phyloP scores from a whole-genome alignment of 2,113 vertebrate species.

The Glaucomys volans region DNA sequence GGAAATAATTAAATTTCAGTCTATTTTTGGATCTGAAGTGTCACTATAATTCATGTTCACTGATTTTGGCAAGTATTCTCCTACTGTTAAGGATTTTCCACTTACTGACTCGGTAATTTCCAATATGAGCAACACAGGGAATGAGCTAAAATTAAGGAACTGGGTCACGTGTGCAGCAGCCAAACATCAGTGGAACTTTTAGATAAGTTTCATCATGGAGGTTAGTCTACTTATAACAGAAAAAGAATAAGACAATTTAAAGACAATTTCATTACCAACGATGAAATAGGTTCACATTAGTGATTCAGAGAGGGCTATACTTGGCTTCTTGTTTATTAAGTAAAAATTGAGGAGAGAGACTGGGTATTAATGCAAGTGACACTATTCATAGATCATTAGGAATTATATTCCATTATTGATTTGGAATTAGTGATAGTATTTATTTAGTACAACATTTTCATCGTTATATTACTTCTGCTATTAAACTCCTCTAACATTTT shows the following conservation, averaged over 20 bases:
- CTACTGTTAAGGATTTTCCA: slow-evolving; percentile 48
- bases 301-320: not conserved
- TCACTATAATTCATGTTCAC: not conserved
- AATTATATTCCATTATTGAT: slow-evolving; percentile 7
- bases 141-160: not conserved
- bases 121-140: not conserved
- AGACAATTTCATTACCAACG: not conserved
- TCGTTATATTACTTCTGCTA: not conserved
- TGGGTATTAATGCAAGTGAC: not conserved
- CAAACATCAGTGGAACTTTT: not conserved
- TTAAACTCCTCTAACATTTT: not conserved
- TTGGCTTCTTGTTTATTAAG: not conserved
- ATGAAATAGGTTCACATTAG: not conserved
- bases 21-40: slow-evolving; percentile 45
- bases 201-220: not conserved
- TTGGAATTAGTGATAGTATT: slow-evolving; percentile 24
- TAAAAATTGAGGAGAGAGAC: not conserved
- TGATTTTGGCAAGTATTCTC: slow-evolving; percentile 31
- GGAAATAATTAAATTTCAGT: slow-evolving; percentile 49
- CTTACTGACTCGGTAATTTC: slow-evolving; percentile 33
- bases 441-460: slow-evolving; percentile 23
- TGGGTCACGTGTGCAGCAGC: not conserved
- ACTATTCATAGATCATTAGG: not conserved
- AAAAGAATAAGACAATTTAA: not conserved
- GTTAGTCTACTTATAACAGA: not conserved